Conservation (phyloP, 2,113 vertebrate species). For the Nannobrachium achirus region DNA sequence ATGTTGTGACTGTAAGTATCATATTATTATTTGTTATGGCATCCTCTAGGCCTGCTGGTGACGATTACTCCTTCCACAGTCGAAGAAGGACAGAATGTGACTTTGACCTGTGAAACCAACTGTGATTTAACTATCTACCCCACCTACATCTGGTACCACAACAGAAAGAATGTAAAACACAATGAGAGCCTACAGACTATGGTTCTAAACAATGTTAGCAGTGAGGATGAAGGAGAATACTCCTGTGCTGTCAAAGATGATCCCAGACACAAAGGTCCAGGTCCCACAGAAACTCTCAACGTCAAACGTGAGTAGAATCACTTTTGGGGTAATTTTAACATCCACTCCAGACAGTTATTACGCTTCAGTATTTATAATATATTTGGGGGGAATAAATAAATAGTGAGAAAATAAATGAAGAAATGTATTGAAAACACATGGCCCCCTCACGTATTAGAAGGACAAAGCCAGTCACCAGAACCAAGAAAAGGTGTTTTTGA, state of each 20-base stretch:
- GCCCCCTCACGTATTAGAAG: too few relatives aligned
- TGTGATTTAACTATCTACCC: conserved; percentile 8
- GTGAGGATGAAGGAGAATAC: conserved; percentile 5
- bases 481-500: too few relatives aligned
- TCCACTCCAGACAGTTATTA: too few relatives aligned
- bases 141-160: conserved; percentile 28
- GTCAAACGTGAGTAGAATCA: background rate
- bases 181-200: background rate
- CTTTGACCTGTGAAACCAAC: conserved; percentile 27
- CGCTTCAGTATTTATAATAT: too few relatives aligned
- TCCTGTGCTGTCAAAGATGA: conserved; percentile 32
- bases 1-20: too few relatives aligned
- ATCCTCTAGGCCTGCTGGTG: conserved; percentile 5
- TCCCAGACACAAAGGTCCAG: background rate
- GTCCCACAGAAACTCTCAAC: conserved; percentile 5
- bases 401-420: too few relatives aligned
- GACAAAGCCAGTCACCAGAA: too few relatives aligned
- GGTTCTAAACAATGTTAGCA: background rate
- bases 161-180: background rate
- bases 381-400: too few relatives aligned
- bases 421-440: too few relatives aligned
- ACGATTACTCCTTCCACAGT: background rate
- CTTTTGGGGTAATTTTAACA: too few relatives aligned
- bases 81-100: background rate
- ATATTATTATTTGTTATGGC: too few relatives aligned